Conservation (phyloP, 2,888 invertebrate genomes). For the Petrolisthes manimaculis region DNA sequence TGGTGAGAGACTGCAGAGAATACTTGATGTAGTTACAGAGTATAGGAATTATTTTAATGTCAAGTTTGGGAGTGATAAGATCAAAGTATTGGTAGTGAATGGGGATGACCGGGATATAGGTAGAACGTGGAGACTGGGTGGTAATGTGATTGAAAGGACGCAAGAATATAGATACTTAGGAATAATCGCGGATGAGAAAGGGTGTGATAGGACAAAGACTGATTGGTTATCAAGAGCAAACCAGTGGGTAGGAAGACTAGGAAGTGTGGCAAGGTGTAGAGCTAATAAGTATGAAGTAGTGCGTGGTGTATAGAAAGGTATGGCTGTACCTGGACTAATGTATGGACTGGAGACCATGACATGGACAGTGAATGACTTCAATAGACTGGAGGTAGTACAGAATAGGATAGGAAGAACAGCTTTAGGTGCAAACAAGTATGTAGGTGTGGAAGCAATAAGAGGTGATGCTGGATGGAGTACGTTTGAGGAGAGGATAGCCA, state of each 20-base stretch:
- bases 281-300: slow-evolving; percentile 4
- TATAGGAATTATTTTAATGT: not conserved
- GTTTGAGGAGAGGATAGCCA: not conserved
- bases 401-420: slow-evolving; percentile 5
- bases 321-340: slow-evolving; percentile 6
- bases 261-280: slow-evolving; percentile 11
- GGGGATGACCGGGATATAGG: not conserved
- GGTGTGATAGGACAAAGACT: not conserved
- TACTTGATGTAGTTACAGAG: not conserved
- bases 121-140: not conserved
- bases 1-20: not conserved
- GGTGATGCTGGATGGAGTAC: slow-evolving; percentile 2
- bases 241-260: slow-evolving; percentile 6
- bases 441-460: not conserved
- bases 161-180: slow-evolving; percentile 11
- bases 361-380: slow-evolving; percentile 1
- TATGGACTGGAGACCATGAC: not conserved
- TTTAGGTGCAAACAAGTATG: not conserved
- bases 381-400: not conserved
- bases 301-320: slow-evolving; percentile 4
- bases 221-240: not conserved
- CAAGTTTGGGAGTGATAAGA: not conserved
- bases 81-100: not conserved
- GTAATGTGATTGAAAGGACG: not conserved
- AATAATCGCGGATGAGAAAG: not conserved